A percentile compares a stretch with the other conserved stretches of the same genome.
These are phyloP conservation scores for Anhinga anhinga DNA, from an alignment of 2,113 vertebrate species.

Conservation along the genomic window DNA sequence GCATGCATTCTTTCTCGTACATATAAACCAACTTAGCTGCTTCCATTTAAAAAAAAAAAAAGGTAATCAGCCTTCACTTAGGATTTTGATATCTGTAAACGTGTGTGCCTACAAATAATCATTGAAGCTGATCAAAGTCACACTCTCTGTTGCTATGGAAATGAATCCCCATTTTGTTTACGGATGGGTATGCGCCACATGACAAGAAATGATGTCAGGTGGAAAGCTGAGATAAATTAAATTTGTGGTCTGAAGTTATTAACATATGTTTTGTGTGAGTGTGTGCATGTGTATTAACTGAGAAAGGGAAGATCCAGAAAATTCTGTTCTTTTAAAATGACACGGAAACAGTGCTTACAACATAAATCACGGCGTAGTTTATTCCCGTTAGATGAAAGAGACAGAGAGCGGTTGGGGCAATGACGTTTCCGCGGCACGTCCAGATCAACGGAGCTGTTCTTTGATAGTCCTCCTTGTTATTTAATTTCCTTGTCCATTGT, in stretches of 20 bases:
- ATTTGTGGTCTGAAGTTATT: slow-evolving; percentile 75
- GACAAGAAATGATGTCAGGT: slow-evolving; percentile 72
- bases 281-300: slow-evolving; percentile 30
- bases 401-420: background rate
- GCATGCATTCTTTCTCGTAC: background rate
- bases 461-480: background rate
- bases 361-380: background rate
- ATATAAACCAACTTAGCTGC: slow-evolving; percentile 11
- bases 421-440: background rate
- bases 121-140: slow-evolving; percentile 79
- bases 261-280: slow-evolving; percentile 59
- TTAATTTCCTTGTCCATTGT: background rate
- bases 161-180: slow-evolving; percentile 77
- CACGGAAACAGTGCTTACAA: background rate
- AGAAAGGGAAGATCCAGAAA: slow-evolving; percentile 37
- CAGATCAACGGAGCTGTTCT: background rate
- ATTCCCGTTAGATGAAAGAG: background rate
- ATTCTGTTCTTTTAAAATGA: slow-evolving; percentile 31
- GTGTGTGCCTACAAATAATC: slow-evolving; percentile 77
- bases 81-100: slow-evolving; percentile 71
- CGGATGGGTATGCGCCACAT: slow-evolving; percentile 70
- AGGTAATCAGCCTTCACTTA: slow-evolving; percentile 64
- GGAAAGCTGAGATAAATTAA: slow-evolving; percentile 75
- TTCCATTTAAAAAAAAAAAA: slow-evolving; percentile 29
- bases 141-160: slow-evolving; percentile 73